Evolutionary conservation across 2,888 invertebrate genomes (phyloP), one percentile per base, ranked within the genome.

Genomic region (Masnerella sp.): DNA sequence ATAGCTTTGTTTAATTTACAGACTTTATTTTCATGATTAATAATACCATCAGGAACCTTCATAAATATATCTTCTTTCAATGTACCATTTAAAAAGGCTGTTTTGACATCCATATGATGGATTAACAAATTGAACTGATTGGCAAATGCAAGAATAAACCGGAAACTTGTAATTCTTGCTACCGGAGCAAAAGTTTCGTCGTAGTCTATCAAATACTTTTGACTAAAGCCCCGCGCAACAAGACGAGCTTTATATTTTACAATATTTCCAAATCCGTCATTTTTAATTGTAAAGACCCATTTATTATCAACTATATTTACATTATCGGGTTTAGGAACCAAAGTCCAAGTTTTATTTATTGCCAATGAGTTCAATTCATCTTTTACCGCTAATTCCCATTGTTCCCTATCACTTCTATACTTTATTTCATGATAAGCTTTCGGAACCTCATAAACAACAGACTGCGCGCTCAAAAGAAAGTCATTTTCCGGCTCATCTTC

Each of bases 31-130:
- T 5, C 2, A 1, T 47, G 28, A 54, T 28, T 20, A 45, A 11
- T 32, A 34, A 73, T 11, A 7, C 70, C 62, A 14, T 73, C 67
- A 28, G 72, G 74, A 12, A 69, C 47, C 40, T 64, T 69, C 72
- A 72, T 74, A 38, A 61, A 65, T 51, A 74, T 77, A 54, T 74
- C 70, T 14, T 74, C 65, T 28, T 70, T 59, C 28, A 74, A 65
- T 36, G 20, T 42, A 9, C 70, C 65, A 52, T 70, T 69, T 42
- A 74, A 54, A 36, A 62, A 69, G 12, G 69, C 64, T 7, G 69
- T 64, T 40, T 69, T 69, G 1, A 36, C 14, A 36, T 36, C 14
- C 36, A 36, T 36, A 36, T 36, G 36, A 40, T 12, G n/a, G 15
- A 36, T 14, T 14, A 36, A 36, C 14, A 36, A 36, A 14, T 36